These are phyloP conservation scores for Orussus abietinus DNA, from an alignment of 1,140 invertebrate genomes.

Conservation along the genomic window DNA sequence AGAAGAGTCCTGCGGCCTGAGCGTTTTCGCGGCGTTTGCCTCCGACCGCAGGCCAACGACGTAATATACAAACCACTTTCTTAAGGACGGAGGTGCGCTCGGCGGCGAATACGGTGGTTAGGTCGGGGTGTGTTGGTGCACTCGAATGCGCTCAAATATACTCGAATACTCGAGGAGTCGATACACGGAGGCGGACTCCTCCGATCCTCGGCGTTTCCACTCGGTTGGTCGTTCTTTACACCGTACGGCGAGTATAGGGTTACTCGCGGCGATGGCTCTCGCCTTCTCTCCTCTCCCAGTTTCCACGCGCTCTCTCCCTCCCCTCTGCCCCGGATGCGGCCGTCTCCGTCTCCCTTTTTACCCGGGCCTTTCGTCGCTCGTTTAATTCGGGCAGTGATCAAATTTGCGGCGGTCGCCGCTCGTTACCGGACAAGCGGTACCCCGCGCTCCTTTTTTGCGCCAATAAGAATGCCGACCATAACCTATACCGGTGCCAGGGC, in stretches of 20 bases:
- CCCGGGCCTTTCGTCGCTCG: slow-evolving; percentile 20
- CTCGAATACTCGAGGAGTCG: not conserved
- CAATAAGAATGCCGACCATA: too few relatives aligned
- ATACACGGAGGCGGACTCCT: too few relatives aligned
- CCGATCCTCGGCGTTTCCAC: slow-evolving; percentile 35
- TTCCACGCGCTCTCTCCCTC: slow-evolving; percentile 26
- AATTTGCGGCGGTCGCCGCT: slow-evolving; percentile 22
- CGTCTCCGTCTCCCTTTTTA: slow-evolving; percentile 9
- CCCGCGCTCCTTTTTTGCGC: too few relatives aligned
- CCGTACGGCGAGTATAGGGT: slow-evolving; percentile 42
- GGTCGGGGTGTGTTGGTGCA: not conserved
- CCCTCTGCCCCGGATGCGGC: slow-evolving; percentile 19
- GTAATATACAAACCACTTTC: slow-evolving; percentile 47
- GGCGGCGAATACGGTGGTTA: not conserved
- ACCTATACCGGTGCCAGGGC: too few relatives aligned
- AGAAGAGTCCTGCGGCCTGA: slow-evolving; percentile 32
- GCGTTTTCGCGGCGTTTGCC: slow-evolving; percentile 48
- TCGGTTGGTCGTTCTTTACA: slow-evolving; percentile 32
- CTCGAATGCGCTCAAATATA: slow-evolving; percentile 1
- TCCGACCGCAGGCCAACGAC: slow-evolving; percentile 44
- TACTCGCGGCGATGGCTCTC: slow-evolving; percentile 30
- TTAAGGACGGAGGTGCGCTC: slow-evolving; percentile 26
- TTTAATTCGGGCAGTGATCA: slow-evolving; percentile 28
- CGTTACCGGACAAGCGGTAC: not conserved
- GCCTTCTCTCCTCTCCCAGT: slow-evolving; percentile 25